A percentile compares a stretch with the other conserved stretches of the same genome.
Conservation (phyloP, 2,113 vertebrate species). For the Forbesichthys papilliferus region DNA sequence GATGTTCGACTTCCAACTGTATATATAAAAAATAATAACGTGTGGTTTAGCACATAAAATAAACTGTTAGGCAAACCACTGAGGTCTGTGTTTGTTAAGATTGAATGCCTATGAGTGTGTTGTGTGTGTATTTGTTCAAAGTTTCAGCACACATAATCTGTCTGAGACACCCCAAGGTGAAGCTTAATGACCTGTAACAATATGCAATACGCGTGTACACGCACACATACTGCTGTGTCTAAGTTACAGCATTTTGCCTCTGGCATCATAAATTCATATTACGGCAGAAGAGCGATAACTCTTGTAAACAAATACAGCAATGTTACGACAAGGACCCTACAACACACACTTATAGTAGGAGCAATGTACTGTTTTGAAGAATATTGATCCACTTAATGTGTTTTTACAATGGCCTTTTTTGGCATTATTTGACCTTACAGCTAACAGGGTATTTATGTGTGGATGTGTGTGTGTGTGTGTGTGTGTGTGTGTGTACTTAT, state of each 20-base stretch:
- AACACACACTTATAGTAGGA: background rate
- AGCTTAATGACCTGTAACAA: slow-evolving; percentile 47
- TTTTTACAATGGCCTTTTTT: slow-evolving; percentile 39
- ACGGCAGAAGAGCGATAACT: slow-evolving; percentile 28
- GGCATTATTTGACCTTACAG: background rate
- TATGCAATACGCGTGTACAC: background rate
- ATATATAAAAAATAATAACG: slow-evolving; percentile 6
- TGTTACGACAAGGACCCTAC: background rate
- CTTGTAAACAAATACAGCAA: slow-evolving; percentile 20
- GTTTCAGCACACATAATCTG: slow-evolving; percentile 21
- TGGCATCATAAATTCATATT: slow-evolving; percentile 24
- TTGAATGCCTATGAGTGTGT: background rate
- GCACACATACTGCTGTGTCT: slow-evolving; percentile 46
- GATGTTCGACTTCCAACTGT: background rate
- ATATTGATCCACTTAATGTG: slow-evolving; percentile 16
- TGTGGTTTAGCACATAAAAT: slow-evolving; percentile 2
- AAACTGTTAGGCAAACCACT: slow-evolving; percentile 1
- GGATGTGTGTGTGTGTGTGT: slow-evolving; percentile 8
- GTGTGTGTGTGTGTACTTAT: slow-evolving; percentile 40
- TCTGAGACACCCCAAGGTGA: slow-evolving; percentile 52
- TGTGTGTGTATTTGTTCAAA: slow-evolving; percentile 28
- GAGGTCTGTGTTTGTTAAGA: slow-evolving; percentile 40
- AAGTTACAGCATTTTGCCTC: slow-evolving; percentile 24
- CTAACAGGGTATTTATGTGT: slow-evolving; percentile 10
- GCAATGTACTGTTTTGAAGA: background rate